Conservation (phyloP, 2,797 vertebrate species). For the Siniperca undulata region DNA sequence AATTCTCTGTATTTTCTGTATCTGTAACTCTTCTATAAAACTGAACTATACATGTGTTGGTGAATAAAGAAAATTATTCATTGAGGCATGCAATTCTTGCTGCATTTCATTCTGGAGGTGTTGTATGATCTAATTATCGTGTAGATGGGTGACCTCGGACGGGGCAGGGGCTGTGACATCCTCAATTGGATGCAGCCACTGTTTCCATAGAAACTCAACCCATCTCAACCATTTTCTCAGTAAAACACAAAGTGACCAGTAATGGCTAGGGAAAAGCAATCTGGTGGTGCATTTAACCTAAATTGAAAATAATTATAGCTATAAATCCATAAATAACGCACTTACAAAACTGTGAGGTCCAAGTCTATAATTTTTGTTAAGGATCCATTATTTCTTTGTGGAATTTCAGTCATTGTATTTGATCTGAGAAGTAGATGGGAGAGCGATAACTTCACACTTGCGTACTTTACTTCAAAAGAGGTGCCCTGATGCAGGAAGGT, state of each 20-base stretch:
- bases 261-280: slow-evolving; percentile 30
- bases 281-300: not conserved
- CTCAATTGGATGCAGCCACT: slow-evolving; percentile 46
- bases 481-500: not conserved
- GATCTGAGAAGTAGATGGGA: slow-evolving; percentile 7
- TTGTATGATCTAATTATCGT: slow-evolving; percentile 55
- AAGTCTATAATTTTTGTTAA: slow-evolving; percentile 21
- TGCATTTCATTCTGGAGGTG: slow-evolving; percentile 38
- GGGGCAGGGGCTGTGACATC: slow-evolving; percentile 59
- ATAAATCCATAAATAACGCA: not conserved
- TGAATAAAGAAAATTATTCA: slow-evolving; percentile 6
- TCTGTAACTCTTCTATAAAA: not conserved
- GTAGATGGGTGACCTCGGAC: slow-evolving; percentile 55
- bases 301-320: slow-evolving; percentile 41
- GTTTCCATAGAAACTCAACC: slow-evolving; percentile 78
- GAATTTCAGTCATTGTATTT: slow-evolving; percentile 24
- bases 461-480: not conserved
- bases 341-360: not conserved
- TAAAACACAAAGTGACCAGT: slow-evolving; percentile 55
- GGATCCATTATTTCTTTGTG: slow-evolving; percentile 12
- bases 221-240: slow-evolving; percentile 46
- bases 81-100: not conserved
- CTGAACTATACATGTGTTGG: not conserved
- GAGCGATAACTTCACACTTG: not conserved
- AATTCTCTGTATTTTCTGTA: not conserved